Conservation (phyloP, 2,797 vertebrate genomes). For the Notamacropus eugenii region DNA sequence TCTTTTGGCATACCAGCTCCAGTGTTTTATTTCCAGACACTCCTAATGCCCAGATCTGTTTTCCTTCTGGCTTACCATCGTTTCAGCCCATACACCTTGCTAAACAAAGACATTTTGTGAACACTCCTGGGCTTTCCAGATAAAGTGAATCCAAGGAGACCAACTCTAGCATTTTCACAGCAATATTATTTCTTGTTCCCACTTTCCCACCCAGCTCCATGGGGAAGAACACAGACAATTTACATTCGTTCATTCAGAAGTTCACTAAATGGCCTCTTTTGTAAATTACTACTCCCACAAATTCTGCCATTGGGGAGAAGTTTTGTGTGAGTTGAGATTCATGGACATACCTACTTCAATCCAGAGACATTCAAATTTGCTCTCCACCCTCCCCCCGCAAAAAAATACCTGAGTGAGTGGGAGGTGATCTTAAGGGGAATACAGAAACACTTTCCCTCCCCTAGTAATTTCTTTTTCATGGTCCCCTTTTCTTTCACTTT, state of each 20-base stretch:
- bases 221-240: constrained; percentile 34
- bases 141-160: constrained; percentile 48
- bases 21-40: not conserved
- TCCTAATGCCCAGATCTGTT: constrained; percentile 50
- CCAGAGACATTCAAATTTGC: constrained; percentile 42
- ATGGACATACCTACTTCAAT: constrained; percentile 48
- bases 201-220: not conserved
- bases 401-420: constrained; percentile 22
- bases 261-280: constrained; percentile 42
- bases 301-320: constrained; percentile 54
- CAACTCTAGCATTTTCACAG: constrained; percentile 40
- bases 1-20: not conserved
- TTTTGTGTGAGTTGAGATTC: not conserved
- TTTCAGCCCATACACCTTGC: constrained; percentile 8
- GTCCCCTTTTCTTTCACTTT: constrained; percentile 36
- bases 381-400: not conserved
- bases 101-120: constrained; percentile 34
- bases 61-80: constrained; percentile 35
- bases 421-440: not conserved
- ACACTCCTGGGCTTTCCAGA: constrained; percentile 20
- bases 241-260: not conserved
- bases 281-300: constrained; percentile 58
- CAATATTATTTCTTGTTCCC: constrained; percentile 53
- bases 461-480: constrained; percentile 10
- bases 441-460: not conserved